Evolutionary conservation across 2,888 invertebrate species (phyloP), one percentile per base, ranked within the genome.

Genomic region (Drosophila acutilabella): DNA sequence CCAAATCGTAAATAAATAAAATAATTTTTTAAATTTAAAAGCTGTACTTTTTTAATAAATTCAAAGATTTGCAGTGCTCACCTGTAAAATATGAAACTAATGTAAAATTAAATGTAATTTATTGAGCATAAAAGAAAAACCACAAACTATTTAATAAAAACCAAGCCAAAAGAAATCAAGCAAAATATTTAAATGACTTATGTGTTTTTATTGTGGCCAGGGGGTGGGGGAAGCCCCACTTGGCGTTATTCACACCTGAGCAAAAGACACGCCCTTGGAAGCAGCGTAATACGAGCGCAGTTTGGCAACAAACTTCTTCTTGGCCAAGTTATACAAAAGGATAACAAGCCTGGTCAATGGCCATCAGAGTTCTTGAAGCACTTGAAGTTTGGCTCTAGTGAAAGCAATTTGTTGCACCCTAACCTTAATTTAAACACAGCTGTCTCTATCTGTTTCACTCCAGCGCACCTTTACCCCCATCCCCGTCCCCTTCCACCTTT

Each of bases 61-160:
- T n/a, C 23, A n/a, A n/a, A 23, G 45, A 45, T 45, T 45, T 45
- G 45, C 23, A 13, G 14, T 26, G 5, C 47, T 23, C 47, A 26
- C 26, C 26, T 47, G 26, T 36, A 36, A 36, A 50, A 16, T 48
- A 69, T 16, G n/a, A 14, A 40, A 45, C 20, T 52, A 80, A 68
- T 66, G 61, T 88, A 83, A 82, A 75, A 78, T 88, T 88, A 86
- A 85, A 78, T 45, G 53, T 85, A 85, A 85, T 69, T 85, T 85
- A 85, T 87, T 85, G 66, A 72, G 60, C 16, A 7, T 59, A 50
- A 67, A 42, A 52, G 52, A 67, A 57, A 62, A 50, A 36, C 40
- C 56, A 58, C 57, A 72, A 71, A 57, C 23, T 57, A 57, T 57
- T 47, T 62, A 75, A 79, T 57, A 74, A 64, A 69, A 70, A 41